Percentiles rank a stretch among this genome's conserved stretches.
Conservation (phyloP, 2,888 invertebrate species). For the Ophion obscuratus region DNA sequence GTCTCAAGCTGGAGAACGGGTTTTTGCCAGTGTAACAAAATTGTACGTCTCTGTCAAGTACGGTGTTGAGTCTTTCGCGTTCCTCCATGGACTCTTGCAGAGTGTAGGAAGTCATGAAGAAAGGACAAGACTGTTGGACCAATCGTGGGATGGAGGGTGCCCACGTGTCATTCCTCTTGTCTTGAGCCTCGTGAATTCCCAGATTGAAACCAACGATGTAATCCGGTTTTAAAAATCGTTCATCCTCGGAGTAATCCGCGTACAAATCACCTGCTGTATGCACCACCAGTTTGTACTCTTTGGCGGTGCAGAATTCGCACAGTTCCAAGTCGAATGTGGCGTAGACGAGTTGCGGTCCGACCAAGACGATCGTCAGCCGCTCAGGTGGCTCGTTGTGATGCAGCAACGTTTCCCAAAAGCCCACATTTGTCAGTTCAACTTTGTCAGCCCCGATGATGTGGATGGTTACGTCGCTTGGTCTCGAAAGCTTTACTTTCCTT, state of each 20-base stretch:
- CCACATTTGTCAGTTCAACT: conserved; percentile 75
- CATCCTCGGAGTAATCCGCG: conserved; percentile 68
- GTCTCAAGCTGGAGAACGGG: conserved; percentile 76
- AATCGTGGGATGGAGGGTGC: conserved; percentile 70
- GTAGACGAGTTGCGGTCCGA: conserved; percentile 11
- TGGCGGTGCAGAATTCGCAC: neutral
- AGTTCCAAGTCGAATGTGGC: neutral
- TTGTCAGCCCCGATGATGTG: conserved; percentile 80
- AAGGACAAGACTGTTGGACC: conserved; percentile 73
- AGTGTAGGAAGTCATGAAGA: conserved; percentile 77
- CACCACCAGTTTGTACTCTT: neutral
- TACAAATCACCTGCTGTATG: conserved; percentile 65
- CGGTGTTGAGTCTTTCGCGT: conserved; percentile 71
- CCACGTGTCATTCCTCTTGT: conserved; percentile 76
- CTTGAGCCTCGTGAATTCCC: conserved; percentile 76
- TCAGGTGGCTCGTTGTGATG: conserved; percentile 72
- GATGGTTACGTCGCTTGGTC: conserved; percentile 68
- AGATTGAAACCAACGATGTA: conserved; percentile 77
- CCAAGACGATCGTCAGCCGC: neutral
- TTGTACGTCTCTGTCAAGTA: conserved; percentile 63
- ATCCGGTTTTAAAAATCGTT: conserved; percentile 73
- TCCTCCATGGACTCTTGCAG: conserved; percentile 73
- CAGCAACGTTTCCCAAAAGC: conserved; percentile 79
- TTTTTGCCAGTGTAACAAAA: conserved; percentile 71
- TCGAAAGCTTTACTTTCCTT: conserved; percentile 67